Conservation (phyloP, 1,140 invertebrate species). For the Saccostrea glomerata region DNA sequence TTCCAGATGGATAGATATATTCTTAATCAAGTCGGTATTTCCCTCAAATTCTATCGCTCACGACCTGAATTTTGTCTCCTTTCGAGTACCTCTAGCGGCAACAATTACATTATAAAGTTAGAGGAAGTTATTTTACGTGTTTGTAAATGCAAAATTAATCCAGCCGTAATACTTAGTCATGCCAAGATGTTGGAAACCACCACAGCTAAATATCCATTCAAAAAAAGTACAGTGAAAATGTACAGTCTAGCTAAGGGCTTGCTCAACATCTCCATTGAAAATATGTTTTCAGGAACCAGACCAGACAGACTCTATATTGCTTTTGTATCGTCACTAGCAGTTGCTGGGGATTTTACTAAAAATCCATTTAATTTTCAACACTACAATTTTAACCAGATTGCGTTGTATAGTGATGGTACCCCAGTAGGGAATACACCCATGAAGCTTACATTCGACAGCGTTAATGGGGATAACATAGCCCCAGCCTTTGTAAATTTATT, state of each 20-base stretch:
- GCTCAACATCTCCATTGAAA: slow-evolving; percentile 16
- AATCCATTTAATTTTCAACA: slow-evolving; percentile 55
- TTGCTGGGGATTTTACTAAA: slow-evolving; percentile 38
- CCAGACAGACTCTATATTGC: neutral
- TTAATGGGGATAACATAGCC: neutral
- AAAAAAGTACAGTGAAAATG: slow-evolving; percentile 29
- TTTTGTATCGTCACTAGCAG: neutral
- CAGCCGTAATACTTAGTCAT: slow-evolving; percentile 46
- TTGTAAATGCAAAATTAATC: slow-evolving; percentile 45
- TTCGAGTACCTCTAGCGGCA: neutral
- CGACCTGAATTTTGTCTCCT: slow-evolving; percentile 44
- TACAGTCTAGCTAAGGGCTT: slow-evolving; percentile 4
- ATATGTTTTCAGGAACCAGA: slow-evolving; percentile 46
- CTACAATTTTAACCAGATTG: slow-evolving; percentile 39
- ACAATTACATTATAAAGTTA: neutral
- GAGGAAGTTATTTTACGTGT: slow-evolving; percentile 35
- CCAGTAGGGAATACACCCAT: slow-evolving; percentile 47
- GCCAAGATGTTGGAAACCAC: slow-evolving; percentile 36
- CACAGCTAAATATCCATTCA: slow-evolving; percentile 49
- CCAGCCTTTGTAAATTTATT: slow-evolving; percentile 45
- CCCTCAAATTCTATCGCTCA: slow-evolving; percentile 44
- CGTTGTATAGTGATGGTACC: slow-evolving; percentile 38
- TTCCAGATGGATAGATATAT: slow-evolving; percentile 53
- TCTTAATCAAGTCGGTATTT: slow-evolving; percentile 50
- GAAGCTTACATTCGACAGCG: slow-evolving; percentile 32